These are phyloP conservation scores for Pelecanoides urinatrix DNA, from an alignment of 2,113 vertebrate genomes.

Conservation along the genomic window DNA sequence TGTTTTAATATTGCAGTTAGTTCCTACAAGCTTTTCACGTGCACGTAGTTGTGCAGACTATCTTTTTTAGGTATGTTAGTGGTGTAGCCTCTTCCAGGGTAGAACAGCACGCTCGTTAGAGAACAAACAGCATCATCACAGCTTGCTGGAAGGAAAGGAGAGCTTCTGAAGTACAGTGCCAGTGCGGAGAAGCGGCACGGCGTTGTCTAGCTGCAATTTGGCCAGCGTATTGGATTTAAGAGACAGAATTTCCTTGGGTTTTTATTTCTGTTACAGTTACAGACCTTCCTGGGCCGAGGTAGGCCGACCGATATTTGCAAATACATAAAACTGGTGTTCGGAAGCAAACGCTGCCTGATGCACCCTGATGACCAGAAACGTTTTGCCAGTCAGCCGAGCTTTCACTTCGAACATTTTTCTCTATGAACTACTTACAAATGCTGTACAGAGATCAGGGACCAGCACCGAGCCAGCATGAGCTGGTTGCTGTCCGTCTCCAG, in stretches of 20 bases:
- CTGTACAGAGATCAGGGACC: not conserved
- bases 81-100: not conserved
- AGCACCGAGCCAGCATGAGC: not conserved
- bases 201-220: not conserved
- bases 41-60: not conserved
- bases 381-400: not conserved
- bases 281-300: not conserved
- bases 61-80: not conserved
- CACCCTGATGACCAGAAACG: too few species aligned
- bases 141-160: not conserved
- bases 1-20: fast-evolving
- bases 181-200: fast-evolving
- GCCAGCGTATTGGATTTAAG: not conserved
- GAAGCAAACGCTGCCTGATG: not conserved
- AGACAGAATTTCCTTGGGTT: not conserved
- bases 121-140: not conserved
- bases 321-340: not conserved
- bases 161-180: not conserved
- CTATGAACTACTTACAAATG: not conserved
- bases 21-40: not conserved
- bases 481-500: not conserved
- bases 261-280: not conserved
- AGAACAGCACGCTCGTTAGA: not conserved
- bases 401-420: not conserved
- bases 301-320: too few species aligned